These are phyloP conservation scores for Brachionus manjavacas DNA, from an alignment of 1,140 invertebrate species.

Conservation along the genomic window DNA sequence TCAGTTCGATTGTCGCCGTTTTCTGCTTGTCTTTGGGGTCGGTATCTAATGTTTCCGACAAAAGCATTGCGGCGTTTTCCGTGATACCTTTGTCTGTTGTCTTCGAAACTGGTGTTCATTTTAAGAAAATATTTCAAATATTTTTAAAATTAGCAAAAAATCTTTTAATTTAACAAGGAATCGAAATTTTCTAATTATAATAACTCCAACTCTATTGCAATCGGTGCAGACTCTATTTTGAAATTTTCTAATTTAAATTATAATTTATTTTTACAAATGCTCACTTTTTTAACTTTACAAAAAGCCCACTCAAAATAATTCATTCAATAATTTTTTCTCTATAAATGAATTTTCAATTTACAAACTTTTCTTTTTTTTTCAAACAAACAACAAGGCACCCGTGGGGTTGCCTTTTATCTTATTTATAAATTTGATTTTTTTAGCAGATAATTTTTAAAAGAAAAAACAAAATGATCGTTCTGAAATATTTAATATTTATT, in stretches of 20 bases:
- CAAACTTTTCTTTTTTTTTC: background rate
- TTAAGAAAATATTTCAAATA: background rate
- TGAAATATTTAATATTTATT: background rate
- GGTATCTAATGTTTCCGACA: constrained; percentile 16
- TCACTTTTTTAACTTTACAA: constrained; percentile 19
- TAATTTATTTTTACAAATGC: background rate
- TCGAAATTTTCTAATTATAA: constrained; percentile 1
- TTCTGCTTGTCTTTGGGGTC: background rate
- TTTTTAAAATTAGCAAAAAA: background rate
- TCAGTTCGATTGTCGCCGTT: background rate
- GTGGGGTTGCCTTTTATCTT: background rate
- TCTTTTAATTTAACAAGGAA: background rate
- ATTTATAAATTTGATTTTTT: no score
- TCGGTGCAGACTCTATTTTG: background rate
- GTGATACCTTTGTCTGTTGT: background rate
- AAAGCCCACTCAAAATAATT: background rate
- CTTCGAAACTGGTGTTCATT: background rate
- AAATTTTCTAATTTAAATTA: background rate
- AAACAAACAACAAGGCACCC: background rate
- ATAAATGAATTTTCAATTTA: background rate
- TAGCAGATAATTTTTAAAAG: background rate
- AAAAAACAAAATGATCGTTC: background rate
- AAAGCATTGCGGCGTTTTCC: constrained; percentile 33
- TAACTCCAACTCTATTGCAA: background rate
- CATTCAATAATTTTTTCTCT: background rate